Conservation (phyloP, 2,888 invertebrate species). For the Clostera curtula region DNA sequence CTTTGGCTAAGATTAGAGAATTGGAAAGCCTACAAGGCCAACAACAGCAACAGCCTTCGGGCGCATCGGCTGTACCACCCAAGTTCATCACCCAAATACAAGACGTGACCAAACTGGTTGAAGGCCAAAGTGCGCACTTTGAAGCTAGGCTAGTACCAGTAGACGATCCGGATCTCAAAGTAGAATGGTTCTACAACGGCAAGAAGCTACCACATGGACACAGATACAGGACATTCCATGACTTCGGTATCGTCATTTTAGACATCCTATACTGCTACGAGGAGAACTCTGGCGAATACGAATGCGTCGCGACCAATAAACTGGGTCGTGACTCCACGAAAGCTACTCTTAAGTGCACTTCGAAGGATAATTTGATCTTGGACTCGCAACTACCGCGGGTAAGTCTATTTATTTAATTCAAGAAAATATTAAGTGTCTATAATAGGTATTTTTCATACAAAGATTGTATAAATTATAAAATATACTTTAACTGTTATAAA, state of each 20-base stretch:
- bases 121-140: slow-evolving; percentile 96
- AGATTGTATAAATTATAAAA: no score
- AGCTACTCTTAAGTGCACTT: slow-evolving; percentile 88
- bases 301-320: slow-evolving; percentile 94
- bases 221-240: slow-evolving; percentile 97
- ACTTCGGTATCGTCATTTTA: slow-evolving; percentile 96
- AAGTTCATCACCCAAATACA: slow-evolving; percentile 91
- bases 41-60: slow-evolving; percentile 77
- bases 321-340: slow-evolving; percentile 91
- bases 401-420: slow-evolving; percentile 32
- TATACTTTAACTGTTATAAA: no score
- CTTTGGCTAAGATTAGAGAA: slow-evolving; percentile 90
- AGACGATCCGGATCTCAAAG: slow-evolving; percentile 94
- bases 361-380: slow-evolving; percentile 91
- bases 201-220: slow-evolving; percentile 95
- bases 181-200: slow-evolving; percentile 97
- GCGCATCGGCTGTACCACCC: slow-evolving; percentile 86
- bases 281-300: slow-evolving; percentile 95
- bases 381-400: slow-evolving; percentile 94
- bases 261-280: slow-evolving; percentile 97
- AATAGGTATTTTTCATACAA: no score
- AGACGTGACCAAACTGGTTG: slow-evolving; percentile 89
- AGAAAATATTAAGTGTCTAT: slow-evolving; percentile 1
- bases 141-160: slow-evolving; percentile 95
- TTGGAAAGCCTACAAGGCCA: slow-evolving; percentile 84